phyloP scores from a whole-genome alignment of 2,888 invertebrate species.

The Caenorhabditis virilis region DNA sequence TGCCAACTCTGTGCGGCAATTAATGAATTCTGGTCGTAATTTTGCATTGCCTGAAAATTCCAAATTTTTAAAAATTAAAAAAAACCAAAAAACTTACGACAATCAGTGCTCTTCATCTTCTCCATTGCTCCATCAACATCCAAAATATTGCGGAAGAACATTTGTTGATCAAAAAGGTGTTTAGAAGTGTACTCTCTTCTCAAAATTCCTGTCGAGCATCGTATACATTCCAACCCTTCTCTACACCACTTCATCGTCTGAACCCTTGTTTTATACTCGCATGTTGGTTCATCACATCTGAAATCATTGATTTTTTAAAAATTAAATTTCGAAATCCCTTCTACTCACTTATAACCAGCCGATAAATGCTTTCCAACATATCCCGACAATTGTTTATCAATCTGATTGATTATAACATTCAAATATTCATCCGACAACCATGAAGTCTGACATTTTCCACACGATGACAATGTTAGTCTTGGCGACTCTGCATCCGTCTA shows the following conservation, averaged over 20 bases:
- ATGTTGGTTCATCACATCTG: slow-evolving; percentile 57
- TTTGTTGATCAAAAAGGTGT: slow-evolving; percentile 62
- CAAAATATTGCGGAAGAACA: slow-evolving; percentile 53
- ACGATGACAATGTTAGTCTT: slow-evolving; percentile 26
- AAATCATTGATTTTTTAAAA: neutral
- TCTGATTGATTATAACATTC: slow-evolving; percentile 24
- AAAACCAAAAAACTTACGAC: slow-evolving; percentile 42
- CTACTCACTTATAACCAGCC: slow-evolving; percentile 23
- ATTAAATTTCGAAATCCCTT: neutral
- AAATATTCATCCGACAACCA: slow-evolving; percentile 14
- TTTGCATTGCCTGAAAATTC: slow-evolving; percentile 9
- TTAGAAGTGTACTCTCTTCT: slow-evolving; percentile 54
- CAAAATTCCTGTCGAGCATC: slow-evolving; percentile 54
- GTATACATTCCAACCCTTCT: slow-evolving; percentile 54
- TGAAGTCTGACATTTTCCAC: slow-evolving; percentile 23
- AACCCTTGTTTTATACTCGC: slow-evolving; percentile 36
- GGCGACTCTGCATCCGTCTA: slow-evolving; percentile 25
- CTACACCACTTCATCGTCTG: slow-evolving; percentile 41
- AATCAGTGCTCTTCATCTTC: slow-evolving; percentile 32
- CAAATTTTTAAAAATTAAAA: no score
- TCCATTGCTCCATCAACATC: slow-evolving; percentile 43
- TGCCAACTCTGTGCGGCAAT: slow-evolving; percentile 8
- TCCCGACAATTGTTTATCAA: slow-evolving; percentile 26
- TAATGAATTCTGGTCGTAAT: slow-evolving; percentile 12
- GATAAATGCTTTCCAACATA: slow-evolving; percentile 32